A percentile compares a stretch with the other conserved stretches of the same genome.
Conservation (phyloP, 2,113 vertebrate species). For the Tachysurus vachellii region DNA sequence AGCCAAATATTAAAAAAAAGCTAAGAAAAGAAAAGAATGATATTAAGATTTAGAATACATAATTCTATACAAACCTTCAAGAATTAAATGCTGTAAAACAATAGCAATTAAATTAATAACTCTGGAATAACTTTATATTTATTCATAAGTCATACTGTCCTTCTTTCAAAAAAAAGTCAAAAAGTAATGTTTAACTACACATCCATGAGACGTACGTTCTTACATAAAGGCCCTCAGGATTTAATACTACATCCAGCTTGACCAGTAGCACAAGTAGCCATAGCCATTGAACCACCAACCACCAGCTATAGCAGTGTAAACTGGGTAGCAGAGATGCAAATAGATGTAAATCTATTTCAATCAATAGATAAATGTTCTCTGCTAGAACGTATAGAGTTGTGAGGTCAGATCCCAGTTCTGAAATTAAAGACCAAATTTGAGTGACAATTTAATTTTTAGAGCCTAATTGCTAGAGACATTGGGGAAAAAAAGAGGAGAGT, state of each 20-base stretch:
- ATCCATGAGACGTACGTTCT: background rate
- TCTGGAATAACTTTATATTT: background rate
- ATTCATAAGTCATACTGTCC: no score
- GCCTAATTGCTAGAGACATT: background rate
- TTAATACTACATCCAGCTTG: background rate
- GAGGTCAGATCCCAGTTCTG: background rate
- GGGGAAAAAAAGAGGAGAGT: no score
- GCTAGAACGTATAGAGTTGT: background rate
- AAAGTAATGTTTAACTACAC: background rate
- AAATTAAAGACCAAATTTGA: background rate
- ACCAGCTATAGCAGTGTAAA: background rate
- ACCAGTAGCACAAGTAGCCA: background rate
- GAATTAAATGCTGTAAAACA: conserved; percentile 17
- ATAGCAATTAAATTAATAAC: no score
- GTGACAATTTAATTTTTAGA: conserved; percentile 2
- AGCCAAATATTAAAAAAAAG: background rate
- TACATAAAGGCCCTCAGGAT: background rate
- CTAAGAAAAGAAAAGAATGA: background rate
- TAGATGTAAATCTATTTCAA: background rate
- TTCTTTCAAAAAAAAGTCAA: background rate
- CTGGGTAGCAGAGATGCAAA: background rate
- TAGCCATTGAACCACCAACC: background rate
- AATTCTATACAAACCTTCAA: background rate
- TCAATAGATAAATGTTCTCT: no score
- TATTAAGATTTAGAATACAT: background rate